These are phyloP conservation scores for Callorhinus ursinus DNA, from an alignment of 2,113 vertebrate species.

Conservation along the genomic window DNA sequence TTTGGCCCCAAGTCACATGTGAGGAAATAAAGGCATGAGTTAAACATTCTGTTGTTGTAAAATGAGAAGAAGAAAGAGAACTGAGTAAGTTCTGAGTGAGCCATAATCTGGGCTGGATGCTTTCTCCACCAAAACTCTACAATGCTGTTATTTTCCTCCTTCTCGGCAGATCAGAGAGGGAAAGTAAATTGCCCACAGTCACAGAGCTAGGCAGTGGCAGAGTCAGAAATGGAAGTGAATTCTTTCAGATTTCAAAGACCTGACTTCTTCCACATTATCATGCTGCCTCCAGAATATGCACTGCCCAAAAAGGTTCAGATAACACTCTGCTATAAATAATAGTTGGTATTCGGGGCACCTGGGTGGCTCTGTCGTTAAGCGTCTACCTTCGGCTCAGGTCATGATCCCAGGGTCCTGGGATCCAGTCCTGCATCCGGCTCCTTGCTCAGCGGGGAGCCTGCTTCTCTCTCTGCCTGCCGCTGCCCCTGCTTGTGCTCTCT, in stretches of 20 bases:
- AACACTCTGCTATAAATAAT: neutral
- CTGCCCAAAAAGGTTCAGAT: neutral
- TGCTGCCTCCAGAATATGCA: neutral
- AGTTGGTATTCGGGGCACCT: neutral
- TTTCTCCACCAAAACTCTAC: neutral
- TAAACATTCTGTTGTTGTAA: neutral
- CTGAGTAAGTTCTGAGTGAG: neutral
- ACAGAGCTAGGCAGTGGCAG: neutral
- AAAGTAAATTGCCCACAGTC: neutral
- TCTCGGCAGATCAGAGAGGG: neutral
- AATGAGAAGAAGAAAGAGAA: neutral
- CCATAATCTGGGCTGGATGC: neutral
- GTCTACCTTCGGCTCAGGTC: too few species aligned
- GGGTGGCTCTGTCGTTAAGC: too few species aligned
- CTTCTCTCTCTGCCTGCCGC: too few species aligned
- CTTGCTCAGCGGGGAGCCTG: too few species aligned
- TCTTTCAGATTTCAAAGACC: neutral
- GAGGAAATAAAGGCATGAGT: neutral
- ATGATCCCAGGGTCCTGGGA: too few species aligned
- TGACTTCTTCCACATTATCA: neutral
- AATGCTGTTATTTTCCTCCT: neutral
- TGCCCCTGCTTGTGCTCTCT: too few species aligned
- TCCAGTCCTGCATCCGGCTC: too few species aligned
- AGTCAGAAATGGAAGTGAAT: neutral
- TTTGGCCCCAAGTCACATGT: neutral